phyloP scores from a whole-genome alignment of 2,113 vertebrate species.

The Narcine bancroftii region DNA sequence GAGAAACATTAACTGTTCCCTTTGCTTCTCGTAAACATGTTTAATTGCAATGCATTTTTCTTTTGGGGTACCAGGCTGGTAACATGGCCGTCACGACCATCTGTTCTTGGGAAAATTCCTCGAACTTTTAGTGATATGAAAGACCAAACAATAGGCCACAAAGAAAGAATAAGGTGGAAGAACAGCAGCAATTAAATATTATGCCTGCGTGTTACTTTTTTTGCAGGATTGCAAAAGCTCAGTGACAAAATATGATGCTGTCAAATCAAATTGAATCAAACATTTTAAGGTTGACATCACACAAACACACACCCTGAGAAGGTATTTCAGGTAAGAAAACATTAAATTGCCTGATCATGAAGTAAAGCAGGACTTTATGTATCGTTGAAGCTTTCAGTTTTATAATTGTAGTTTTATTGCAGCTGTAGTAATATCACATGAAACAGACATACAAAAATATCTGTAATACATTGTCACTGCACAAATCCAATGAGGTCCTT shows the following conservation, averaged over 20 bases:
- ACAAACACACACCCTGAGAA: not conserved
- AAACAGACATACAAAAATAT: not conserved
- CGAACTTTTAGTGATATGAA: not conserved
- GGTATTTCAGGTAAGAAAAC: not conserved
- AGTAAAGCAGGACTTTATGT: not conserved
- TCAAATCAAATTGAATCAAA: not conserved
- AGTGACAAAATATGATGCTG: not conserved
- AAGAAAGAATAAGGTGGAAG: not conserved
- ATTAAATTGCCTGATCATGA: not conserved
- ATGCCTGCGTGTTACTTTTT: not conserved
- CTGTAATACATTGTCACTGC: not conserved
- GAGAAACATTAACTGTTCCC: not conserved
- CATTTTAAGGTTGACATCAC: not conserved
- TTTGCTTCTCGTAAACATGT: not conserved
- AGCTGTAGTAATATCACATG: not conserved
- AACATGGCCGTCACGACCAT: not conserved
- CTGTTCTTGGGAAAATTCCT: not conserved
- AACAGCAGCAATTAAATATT: not conserved
- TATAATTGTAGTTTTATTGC: not conserved
- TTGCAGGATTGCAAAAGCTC: not conserved
- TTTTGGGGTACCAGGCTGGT: not conserved
- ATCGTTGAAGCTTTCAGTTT: not conserved
- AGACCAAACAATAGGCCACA: not conserved
- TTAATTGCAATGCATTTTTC: not conserved
- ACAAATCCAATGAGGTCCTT: not conserved